Base-by-base conservation (phyloP, 1,140 invertebrate species). In the Trichonephila inaurata region DNA sequence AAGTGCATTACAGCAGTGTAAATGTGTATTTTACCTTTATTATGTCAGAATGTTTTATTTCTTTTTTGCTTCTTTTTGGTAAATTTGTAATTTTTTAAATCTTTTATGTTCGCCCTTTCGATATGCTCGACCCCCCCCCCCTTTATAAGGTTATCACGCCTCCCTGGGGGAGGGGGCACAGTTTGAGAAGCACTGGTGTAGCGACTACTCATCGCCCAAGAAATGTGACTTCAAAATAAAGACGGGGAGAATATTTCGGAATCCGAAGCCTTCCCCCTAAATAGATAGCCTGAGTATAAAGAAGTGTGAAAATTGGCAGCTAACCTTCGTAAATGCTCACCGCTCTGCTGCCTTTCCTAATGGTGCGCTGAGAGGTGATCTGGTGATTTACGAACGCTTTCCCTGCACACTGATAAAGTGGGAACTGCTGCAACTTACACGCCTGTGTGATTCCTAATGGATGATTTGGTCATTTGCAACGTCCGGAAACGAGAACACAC, bases 401-500 rank as follows among this genome's bases (percentile, higher is more conserved):
- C 21, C 18, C 51, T 60, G 82, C 51, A 28, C 28, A 3, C 62
- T 40, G 58, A 88, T 64, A 66, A 66, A 62, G 86, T 62, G 62
- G 21, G 82, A 85, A 58, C 58, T 58, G 28, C 82, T 58, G 82
- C 21, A 61, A 85, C 82, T 88, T 88, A 88, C 86, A 88, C 86
- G 86, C 86, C 86, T 66, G 40, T 66, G 60, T 88, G 86, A 28
- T 14, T 66, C 86, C 86, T 33, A 88, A 88, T 88, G n/a, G 86
- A 62, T 61, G 44, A 85, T 85, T 85, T 85, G 82, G 21, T 85
- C 69, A 33, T 77, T 77, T 77, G 69, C 28, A 16, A 16, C 28
- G 24, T 18, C 69, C 69, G 69, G 69, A 77, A 77, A 33, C 28
- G 12, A 24, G n/a, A 69, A 24, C n/a, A 3, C 40, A 77, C 69